phyloP scores from a whole-genome alignment of 2,797 vertebrate genomes.

The Eulemur mongoz region DNA sequence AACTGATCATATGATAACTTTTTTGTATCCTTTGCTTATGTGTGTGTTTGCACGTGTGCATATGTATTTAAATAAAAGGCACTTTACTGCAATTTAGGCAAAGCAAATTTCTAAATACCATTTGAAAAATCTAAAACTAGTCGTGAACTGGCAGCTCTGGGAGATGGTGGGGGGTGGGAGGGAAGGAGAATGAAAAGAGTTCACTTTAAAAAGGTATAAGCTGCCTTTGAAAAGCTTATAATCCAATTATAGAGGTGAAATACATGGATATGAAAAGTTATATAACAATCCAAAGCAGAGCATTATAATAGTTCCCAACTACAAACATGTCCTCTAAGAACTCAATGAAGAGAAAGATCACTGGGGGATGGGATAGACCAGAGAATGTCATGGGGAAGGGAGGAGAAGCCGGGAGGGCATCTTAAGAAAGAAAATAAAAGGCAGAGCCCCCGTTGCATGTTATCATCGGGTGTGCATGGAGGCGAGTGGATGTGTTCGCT shows the following conservation, averaged over 20 bases:
- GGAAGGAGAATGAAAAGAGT: no score
- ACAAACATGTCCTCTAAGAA: neutral
- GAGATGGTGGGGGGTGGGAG: neutral
- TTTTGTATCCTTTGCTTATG: neutral
- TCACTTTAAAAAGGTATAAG: neutral
- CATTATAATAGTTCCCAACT: neutral
- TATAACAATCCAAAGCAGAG: neutral
- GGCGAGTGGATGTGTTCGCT: accelerated
- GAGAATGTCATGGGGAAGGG: neutral
- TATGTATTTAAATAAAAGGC: constrained; percentile 11
- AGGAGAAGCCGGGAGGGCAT: neutral
- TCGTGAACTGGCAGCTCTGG: neutral
- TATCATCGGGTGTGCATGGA: neutral
- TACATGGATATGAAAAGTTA: neutral
- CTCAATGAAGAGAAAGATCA: neutral
- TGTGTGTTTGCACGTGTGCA: neutral
- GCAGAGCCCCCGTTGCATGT: neutral
- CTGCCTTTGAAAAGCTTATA: neutral
- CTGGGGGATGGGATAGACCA: neutral
- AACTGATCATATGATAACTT: neutral
- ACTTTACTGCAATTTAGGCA: neutral
- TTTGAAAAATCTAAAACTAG: neutral
- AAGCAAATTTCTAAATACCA: neutral
- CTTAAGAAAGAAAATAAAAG: neutral
- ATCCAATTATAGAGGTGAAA: neutral